A percentile compares a stretch with the other conserved stretches of the same genome.
Conservation (phyloP, 2,888 invertebrate species). For the Tetrapedia diversipes region DNA sequence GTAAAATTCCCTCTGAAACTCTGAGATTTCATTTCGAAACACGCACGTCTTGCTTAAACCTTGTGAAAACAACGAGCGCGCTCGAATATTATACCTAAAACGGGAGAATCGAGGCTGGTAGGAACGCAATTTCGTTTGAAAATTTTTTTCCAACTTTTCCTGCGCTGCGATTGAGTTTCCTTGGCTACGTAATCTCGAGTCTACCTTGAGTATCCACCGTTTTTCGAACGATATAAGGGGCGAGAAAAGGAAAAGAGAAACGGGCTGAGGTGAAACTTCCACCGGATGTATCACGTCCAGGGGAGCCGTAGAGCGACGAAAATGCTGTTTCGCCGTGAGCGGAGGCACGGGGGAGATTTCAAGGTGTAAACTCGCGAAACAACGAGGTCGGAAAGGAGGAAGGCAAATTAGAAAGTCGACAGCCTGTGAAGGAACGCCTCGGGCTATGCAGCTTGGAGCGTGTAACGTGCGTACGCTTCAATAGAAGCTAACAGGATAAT, state of each 20-base stretch:
- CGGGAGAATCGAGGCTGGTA: background rate
- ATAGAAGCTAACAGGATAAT: too few species aligned
- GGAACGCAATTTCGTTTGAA: background rate
- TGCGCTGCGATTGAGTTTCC: background rate
- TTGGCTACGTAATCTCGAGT: background rate
- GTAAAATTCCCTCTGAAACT: too few species aligned
- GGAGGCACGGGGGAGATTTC: constrained; percentile 33
- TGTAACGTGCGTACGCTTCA: background rate
- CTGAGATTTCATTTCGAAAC: too few species aligned
- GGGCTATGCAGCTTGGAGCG: too few species aligned
- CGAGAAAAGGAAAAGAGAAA: background rate
- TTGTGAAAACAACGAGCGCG: background rate
- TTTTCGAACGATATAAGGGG: constrained; percentile 20
- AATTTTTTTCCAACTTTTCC: background rate
- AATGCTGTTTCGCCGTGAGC: constrained; percentile 27
- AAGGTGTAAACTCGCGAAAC: constrained; percentile 29
- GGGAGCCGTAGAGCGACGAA: constrained; percentile 36
- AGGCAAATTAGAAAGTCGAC: constrained; percentile 21
- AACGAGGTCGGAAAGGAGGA: background rate
- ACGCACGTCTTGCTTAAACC: too few species aligned
- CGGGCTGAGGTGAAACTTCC: constrained; percentile 18
- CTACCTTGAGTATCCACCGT: constrained; percentile 6
- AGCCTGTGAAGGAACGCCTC: background rate
- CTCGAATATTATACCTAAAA: background rate
- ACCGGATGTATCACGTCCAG: constrained; percentile 21